Percentiles rank a stretch among this genome's conserved stretches.
phyloP scores from a whole-genome alignment of 2,888 invertebrate species.

The Petrolisthes cinctipes region DNA sequence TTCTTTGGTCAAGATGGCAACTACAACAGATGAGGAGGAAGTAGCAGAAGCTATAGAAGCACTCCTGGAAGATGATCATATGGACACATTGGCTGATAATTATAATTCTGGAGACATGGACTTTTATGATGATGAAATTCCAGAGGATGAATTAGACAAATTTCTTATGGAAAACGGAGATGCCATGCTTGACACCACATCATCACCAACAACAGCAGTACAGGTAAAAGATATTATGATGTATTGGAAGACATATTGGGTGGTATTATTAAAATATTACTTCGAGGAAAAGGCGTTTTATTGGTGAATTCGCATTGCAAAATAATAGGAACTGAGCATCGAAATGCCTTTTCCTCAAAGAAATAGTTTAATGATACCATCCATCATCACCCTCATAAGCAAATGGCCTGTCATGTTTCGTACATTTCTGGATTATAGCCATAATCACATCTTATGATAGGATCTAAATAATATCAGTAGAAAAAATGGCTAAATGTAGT shows the following conservation, averaged over 20 bases:
- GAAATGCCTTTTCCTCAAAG: too few species aligned
- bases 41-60: neutral
- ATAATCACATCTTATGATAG: too few species aligned
- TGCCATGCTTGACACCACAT: neutral
- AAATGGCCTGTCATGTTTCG: too few species aligned
- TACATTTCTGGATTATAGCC: too few species aligned
- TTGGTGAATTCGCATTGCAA: too few species aligned
- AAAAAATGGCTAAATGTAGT: too few species aligned
- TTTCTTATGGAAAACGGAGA: neutral
- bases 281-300: too few species aligned
- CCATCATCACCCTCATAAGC: too few species aligned
- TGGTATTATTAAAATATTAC: too few species aligned
- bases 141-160: neutral
- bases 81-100: neutral
- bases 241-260: neutral
- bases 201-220: neutral
- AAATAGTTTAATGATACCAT: too few species aligned
- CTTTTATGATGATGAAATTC: neutral
- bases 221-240: neutral
- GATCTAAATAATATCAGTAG: too few species aligned
- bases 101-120: neutral
- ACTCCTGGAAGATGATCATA: neutral
- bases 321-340: too few species aligned
- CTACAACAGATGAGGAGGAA: neutral
- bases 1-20: neutral